Evolutionary conservation across 2,113 vertebrate species (phyloP), one percentile per base, ranked within the genome.

Genomic region (Indri indri): DNA sequence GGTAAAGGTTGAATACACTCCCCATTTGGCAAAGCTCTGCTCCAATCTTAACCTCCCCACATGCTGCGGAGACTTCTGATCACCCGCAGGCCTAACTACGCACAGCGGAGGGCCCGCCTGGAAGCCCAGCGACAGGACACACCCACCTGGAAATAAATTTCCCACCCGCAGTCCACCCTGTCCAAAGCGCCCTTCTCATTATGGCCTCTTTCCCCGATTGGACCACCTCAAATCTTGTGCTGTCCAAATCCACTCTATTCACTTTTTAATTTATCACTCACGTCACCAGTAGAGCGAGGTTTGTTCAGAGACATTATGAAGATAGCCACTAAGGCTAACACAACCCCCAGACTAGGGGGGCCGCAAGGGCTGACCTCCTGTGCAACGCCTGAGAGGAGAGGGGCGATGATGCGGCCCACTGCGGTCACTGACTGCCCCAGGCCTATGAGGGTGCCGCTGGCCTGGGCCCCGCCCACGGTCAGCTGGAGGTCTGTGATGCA

Each of bases 311-410:
- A 96, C 98, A 99, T 98, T 61, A 99, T 97, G 65, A 99, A 79
- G 86, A 99, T 97, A 17, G 99, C 99, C 76, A 96, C 90, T 3
- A 99, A 97, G 20, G 99, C 99, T 45, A 99, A 97, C 11, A 98
- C 96, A 4, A 99, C 99, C 0, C 99, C 99, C 40, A 99, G 98
- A 91, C 98, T 98, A 0, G 99, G 99, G 1, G 99, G 99, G 0
- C 99, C 99, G 23, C 99, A 99, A 2, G 99, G 99, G 96, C 99
- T 99, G 96, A 99, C 98, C 98, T 99, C 99, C 98, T 99, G 99
- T 50, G 99, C 98, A 86, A 99, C 85, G 61, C 99, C 99, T 0
- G 99, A 99, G 40, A 99, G 99, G 9, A 99, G 98, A 0, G 99
- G 99, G 1, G 99, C 99, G 50, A 99, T 13, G 85, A 99, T 98